phyloP scores from a whole-genome alignment of 2,113 vertebrate genomes.

The Sturnus vulgaris region DNA sequence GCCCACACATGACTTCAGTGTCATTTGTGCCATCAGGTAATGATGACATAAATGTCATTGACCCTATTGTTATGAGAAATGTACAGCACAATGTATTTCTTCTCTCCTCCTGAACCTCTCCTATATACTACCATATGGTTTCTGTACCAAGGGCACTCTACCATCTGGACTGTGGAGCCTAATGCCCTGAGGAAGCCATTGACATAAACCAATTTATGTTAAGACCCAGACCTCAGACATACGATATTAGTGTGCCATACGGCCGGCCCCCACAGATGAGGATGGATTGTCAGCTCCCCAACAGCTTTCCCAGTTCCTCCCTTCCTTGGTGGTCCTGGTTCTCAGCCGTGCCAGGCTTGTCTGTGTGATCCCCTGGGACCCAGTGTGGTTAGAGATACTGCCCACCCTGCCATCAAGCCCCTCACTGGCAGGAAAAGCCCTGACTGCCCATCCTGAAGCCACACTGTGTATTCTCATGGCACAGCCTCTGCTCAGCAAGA shows the following conservation, averaged over 20 bases:
- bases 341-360: rapidly evolving
- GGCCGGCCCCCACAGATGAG: slow-evolving; percentile 5
- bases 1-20: background rate
- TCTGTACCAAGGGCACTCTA: slow-evolving; percentile 38
- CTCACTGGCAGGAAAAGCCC: background rate
- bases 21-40: slow-evolving; percentile 15
- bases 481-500: background rate
- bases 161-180: slow-evolving; percentile 69
- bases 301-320: background rate
- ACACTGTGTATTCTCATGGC: background rate
- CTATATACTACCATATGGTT: slow-evolving; percentile 68
- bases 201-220: slow-evolving; percentile 69
- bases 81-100: background rate
- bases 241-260: background rate
- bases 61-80: slow-evolving; percentile 36
- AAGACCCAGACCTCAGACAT: slow-evolving; percentile 58
- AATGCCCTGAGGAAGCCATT: slow-evolving; percentile 65
- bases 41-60: background rate
- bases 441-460: background rate
- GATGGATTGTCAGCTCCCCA: background rate
- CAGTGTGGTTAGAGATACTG: background rate
- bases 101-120: slow-evolving; percentile 24
- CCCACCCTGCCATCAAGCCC: background rate
- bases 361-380: rapidly evolving
- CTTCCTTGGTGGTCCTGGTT: background rate